Evolutionary conservation across 2,888 invertebrate species (phyloP), one percentile per base, ranked within the genome.

Genomic region (Drosophila neonasuta): DNA sequence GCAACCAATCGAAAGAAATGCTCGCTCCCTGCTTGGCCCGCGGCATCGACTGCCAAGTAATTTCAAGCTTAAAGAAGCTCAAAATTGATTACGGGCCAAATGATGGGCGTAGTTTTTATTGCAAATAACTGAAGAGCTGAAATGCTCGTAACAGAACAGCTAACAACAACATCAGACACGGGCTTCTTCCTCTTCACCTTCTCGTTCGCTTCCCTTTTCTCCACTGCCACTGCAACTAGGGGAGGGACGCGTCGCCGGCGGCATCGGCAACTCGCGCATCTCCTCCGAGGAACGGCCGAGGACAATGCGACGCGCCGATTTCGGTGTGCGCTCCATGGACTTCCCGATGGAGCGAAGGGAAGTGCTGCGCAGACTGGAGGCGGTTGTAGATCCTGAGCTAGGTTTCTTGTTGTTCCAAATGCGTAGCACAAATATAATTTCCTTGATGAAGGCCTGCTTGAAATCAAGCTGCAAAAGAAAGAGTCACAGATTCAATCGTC

Each of bases 401-500:
- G 89, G 89, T 13, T 89, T 89, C 44, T 83, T 87, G 46, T 88
- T 89, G 65, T 88, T 89, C 88, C 88, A 88, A 44, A 89, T 74
- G 50, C 86, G 75, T 4, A 89, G 70, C 34, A 89, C 86, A 44
- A 89, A 89, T 15, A 55, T 73, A 0, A 86, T 64, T 71, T 89
- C 89, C 56, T 82, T 86, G 0, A 49, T 30, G 24, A 88, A 79
- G 0, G 88, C 87, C 29, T 75, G 55, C 48, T 84, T 88, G 8
- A 86, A 79, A 0, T 77, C 68, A 1, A 87, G 60, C 84, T 88
- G 62, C 1, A 39, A 46, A 1, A 15, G 8, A 39, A 3, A 8
- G 3, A 11, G 24, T 10, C 10, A 13, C 7, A 29, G 9, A 20
- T 11, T 6, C 9, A 6, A 15, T 29, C 17, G 3, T 11, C 7